Conservation (phyloP, 1,140 invertebrate species). For the Rhagoletis zephyria region DNA sequence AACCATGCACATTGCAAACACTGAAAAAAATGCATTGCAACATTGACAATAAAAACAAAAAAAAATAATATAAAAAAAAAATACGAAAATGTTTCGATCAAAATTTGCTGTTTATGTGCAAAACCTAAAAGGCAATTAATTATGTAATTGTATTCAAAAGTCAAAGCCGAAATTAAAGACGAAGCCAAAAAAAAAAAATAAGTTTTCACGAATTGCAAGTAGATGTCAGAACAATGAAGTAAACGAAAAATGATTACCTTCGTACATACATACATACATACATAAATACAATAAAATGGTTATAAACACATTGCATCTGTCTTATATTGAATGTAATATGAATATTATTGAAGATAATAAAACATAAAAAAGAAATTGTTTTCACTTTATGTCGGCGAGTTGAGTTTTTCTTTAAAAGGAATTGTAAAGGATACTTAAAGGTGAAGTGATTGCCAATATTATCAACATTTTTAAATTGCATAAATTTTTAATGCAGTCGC, state of each 20-base stretch:
- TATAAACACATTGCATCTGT: conserved; percentile 46
- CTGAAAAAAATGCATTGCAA: not conserved
- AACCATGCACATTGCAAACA: no score
- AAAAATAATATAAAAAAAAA: not conserved
- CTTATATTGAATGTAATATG: conserved; percentile 43
- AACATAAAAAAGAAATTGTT: conserved; percentile 10
- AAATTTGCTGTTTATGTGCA: conserved; percentile 44
- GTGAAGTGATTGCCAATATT: no score
- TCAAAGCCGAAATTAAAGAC: not conserved
- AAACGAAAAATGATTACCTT: not conserved
- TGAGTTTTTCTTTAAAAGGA: not conserved
- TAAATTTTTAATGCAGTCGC: no score
- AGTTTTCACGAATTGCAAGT: not conserved
- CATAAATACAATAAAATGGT: conserved; percentile 45
- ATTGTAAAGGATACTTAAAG: no score
- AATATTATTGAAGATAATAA: conserved; percentile 29
- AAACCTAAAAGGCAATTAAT: conserved; percentile 38
- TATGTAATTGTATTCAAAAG: conserved; percentile 35
- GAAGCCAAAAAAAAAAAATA: not conserved
- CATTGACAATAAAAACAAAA: not conserved
- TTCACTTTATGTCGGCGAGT: conserved; percentile 7
- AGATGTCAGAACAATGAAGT: not conserved
- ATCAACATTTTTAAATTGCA: no score
- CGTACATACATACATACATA: not conserved
- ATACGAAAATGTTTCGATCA: conserved; percentile 16